phyloP scores from a whole-genome alignment of 2,113 vertebrate species.

The Nipponia nippon region DNA sequence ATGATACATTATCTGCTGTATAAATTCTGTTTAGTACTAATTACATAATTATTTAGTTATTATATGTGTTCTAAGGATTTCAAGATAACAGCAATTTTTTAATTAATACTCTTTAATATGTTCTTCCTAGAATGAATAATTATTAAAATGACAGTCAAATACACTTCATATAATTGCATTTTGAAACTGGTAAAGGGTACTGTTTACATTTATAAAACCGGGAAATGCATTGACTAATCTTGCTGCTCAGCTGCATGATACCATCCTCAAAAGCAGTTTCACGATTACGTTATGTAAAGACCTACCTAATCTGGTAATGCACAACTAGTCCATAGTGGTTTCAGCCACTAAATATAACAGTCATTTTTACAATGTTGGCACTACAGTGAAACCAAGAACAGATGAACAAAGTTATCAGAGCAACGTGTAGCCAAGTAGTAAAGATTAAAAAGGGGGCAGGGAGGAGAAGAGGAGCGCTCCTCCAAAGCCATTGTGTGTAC shows the following conservation, averaged over 20 bases:
- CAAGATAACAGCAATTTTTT: not conserved
- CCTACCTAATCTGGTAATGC: not conserved
- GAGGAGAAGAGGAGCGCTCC: not conserved
- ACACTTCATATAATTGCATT: not conserved
- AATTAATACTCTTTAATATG: not conserved
- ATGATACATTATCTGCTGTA: not conserved
- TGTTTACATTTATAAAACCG: not conserved
- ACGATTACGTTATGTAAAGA: rapidly evolving
- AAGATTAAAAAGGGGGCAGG: not conserved
- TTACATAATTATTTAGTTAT: not conserved
- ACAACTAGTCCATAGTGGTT: not conserved
- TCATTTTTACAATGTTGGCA: not conserved
- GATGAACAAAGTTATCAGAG: not conserved
- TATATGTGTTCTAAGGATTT: not conserved
- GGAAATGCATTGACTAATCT: not conserved
- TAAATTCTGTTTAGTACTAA: not conserved
- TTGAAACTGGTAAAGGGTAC: not conserved
- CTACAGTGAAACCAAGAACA: not conserved
- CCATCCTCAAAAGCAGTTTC: not conserved
- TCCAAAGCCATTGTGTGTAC: not conserved
- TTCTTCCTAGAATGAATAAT: not conserved
- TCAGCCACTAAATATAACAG: not conserved
- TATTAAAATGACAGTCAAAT: not conserved
- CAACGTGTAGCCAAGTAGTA: not conserved
- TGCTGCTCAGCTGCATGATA: not conserved